Conservation (phyloP, 2,888 invertebrate species). For the Alentia gelatinosa region DNA sequence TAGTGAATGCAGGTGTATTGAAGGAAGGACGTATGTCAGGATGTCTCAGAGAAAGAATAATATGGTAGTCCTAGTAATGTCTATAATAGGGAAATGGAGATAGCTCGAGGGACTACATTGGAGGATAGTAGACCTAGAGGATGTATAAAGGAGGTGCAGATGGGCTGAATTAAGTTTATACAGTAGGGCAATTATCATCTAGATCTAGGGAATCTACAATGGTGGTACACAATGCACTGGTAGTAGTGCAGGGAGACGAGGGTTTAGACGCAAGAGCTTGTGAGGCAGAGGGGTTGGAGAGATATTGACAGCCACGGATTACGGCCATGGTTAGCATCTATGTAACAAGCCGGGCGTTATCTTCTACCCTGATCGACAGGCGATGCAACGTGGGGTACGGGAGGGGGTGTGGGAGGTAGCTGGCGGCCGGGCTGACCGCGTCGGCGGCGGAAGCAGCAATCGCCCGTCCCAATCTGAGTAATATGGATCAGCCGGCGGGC, state of each 20-base stretch:
- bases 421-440: constrained; percentile 1
- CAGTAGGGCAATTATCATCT: no score
- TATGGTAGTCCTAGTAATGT: no score
- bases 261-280: neutral
- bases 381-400: neutral
- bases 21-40: neutral
- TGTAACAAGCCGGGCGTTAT: neutral
- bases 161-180: neutral
- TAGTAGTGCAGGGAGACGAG: neutral
- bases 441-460: constrained; percentile 27
- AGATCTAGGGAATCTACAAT: neutral
- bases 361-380: constrained; percentile 11
- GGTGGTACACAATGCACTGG: neutral
- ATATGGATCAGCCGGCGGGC: constrained; percentile 31
- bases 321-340: constrained; percentile 37
- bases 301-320: neutral
- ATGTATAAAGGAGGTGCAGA: neutral
- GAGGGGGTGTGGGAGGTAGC: constrained; percentile 27
- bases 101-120: neutral
- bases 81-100: no score
- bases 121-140: neutral
- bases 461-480: constrained; percentile 29
- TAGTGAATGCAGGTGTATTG: neutral
- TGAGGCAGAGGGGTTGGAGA: neutral
- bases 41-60: no score